Base-by-base conservation (phyloP, 2,888 invertebrate species). In the Oxyteleia sp. region DNA sequence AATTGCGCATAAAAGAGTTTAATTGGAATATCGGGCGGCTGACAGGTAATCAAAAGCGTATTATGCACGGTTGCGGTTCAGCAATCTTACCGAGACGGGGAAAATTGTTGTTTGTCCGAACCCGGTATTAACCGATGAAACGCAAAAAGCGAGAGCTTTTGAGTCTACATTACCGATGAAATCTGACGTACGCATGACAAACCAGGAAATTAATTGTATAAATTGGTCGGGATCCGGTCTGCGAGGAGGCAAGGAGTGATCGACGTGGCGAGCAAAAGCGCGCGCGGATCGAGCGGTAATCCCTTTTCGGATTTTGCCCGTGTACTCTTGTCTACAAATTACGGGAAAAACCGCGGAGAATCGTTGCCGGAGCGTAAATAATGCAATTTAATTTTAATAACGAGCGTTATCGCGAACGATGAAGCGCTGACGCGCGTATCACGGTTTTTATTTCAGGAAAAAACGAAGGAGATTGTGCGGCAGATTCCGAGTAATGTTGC, bases 151-250 rank as follows among this genome's bases (percentile, higher is more conserved):
- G 20, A 5, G 20, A 29, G 53, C 45, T 66, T 78, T 51, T 47
- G 59, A 59, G 43, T 64, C 87, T 86, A 88, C 88, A 88, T 90
- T 89, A 88, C 85, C 87, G 82, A 88, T 89, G 86, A 89, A 90
- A 91, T 91, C 88, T 89, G 88, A 90, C 91, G 85, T 86, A 87
- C 87, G 87, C 87, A 87, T 89, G 89, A 91, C 89, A 90, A 91
- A 91, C 90, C 88, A 89, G 87, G 88, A 89, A 90, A 91, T 91
- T 91, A 90, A 91, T 91, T 91, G 92, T 89, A 88, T 88, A 90
- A 90, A 90, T 89, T 88, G 89, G 88, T 59, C 43, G 57, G 29
- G 61, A 45, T 59, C 32, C 29, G 26, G 61, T 41, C 32, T 10
- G 35, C 38, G 55, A 55, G 26, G 20, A 57, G 43, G 47, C 55